A percentile compares a stretch with the other conserved stretches of the same genome.
Conservation (phyloP, 1,140 invertebrate genomes). For the Brachionus asplanchnoidis region DNA sequence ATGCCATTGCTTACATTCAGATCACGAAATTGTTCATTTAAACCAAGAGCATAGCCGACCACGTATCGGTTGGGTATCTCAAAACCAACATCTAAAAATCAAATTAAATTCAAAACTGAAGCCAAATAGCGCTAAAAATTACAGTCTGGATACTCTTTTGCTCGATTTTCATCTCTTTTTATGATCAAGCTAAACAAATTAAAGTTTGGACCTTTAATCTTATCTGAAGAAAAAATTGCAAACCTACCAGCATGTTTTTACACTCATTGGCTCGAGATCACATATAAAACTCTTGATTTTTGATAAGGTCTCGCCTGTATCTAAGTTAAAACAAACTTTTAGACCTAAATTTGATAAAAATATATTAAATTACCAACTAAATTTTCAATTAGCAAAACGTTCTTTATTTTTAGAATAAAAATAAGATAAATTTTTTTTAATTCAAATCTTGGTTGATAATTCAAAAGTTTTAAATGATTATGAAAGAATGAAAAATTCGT, state of each 20-base stretch:
- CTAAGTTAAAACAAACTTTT: background rate
- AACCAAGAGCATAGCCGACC: conserved; percentile 66
- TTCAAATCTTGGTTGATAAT: background rate
- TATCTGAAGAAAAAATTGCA: background rate
- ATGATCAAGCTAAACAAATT: conserved; percentile 26
- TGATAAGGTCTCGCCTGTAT: background rate
- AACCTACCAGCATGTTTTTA: conserved; percentile 24
- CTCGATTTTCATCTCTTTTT: background rate
- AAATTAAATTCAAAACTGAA: too few species aligned
- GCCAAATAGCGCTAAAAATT: background rate
- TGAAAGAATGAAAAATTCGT: too few species aligned
- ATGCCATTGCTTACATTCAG: conserved; percentile 47
- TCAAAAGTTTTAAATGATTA: background rate
- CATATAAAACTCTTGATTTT: background rate
- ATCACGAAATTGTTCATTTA: conserved; percentile 66
- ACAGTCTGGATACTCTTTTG: conserved; percentile 5
- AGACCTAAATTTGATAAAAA: background rate
- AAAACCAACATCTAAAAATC: conserved; percentile 59
- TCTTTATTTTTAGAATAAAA: background rate
- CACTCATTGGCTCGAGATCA: background rate
- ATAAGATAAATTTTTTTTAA: background rate
- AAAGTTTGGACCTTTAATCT: background rate
- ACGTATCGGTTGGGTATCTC: conserved; percentile 65
- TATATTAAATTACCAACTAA: background rate
- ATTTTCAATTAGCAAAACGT: conserved; percentile 28